Base-by-base conservation (phyloP, 1,140 invertebrate genomes). In the Aradophagus sp. region DNA sequence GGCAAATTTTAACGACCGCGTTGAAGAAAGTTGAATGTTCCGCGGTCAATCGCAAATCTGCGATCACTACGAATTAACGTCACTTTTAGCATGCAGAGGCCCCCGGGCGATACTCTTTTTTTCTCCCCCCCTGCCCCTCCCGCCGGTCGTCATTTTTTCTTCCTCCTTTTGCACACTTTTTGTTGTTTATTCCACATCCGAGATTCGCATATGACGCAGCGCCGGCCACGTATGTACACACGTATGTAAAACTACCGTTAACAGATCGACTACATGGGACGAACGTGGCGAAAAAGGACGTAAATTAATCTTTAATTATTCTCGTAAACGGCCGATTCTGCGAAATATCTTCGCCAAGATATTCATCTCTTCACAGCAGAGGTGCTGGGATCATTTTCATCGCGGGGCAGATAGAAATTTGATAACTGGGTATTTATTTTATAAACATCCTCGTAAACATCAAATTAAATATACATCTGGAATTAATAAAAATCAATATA, bases 61-160 rank as follows among this genome's bases (percentile, higher is more conserved):
- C 53, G 48, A 73, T 73, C 71, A 69, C 65, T 73, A 68, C 65
- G 71, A 73, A 73, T 73, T 73, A 73, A 73, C 71, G 59, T 73
- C 71, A 73, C 59, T 73, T 63, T 66, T 62, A 58, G 63, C 61
- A 63, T 73, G 70, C 38, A 55, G 53, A 66, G 56, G 27, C 36
- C 58, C 50, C 23, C 39, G 35, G 61, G 71, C 65, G 36, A 27
- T 44, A 38, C 32, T 68, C 59, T 72, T 72, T 56, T 27, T 1
- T 11, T 4, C 31, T 20, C 56, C 34, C 39, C 16, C 27, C 2
- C 4, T 44, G 1, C 5, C 15, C 15, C 10, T 29, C 10, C 11
- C n/a, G n/a, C 20, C 20, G 20, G 27, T n/a, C 11, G 3, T n/a
- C n/a, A 29, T n/a, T 29, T 29, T 29, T 29, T 29, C 11, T 29